phyloP scores from a whole-genome alignment of 2,113 vertebrate species.

The Nothocercus julius region DNA sequence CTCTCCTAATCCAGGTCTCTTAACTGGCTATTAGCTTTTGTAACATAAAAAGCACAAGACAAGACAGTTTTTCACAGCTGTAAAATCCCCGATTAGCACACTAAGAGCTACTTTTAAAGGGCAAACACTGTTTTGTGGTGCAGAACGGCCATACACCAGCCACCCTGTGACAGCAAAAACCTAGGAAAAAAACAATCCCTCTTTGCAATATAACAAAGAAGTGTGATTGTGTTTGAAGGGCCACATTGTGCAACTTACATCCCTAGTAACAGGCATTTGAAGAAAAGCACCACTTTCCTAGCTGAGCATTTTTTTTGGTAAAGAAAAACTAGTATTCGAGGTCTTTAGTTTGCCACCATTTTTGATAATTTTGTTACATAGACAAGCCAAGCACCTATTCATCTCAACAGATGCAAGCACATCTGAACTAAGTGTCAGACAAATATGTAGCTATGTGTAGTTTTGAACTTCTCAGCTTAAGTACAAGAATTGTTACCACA shows the following conservation, averaged over 20 bases:
- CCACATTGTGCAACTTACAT: neutral
- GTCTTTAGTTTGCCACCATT: neutral
- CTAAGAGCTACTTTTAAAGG: neutral
- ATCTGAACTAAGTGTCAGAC: conserved; percentile 19
- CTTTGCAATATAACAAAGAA: neutral
- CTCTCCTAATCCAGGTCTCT: too few species aligned
- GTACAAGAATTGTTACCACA: neutral
- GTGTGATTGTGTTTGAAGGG: neutral
- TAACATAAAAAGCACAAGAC: too few species aligned
- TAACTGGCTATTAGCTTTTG: too few species aligned
- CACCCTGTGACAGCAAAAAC: neutral
- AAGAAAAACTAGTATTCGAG: neutral
- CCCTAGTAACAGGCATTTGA: neutral
- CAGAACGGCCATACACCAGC: neutral
- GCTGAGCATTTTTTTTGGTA: neutral
- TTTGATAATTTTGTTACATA: neutral
- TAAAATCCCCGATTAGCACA: too few species aligned
- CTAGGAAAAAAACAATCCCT: neutral
- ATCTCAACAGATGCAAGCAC: neutral
- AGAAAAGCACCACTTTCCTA: neutral
- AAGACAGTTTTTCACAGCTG: too few species aligned
- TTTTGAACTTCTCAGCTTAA: neutral
- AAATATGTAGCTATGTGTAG: conserved; percentile 22
- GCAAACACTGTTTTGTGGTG: neutral
- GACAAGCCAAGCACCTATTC: neutral